phyloP scores from a whole-genome alignment of 1,140 invertebrate genomes.

The Heliothis virescens region DNA sequence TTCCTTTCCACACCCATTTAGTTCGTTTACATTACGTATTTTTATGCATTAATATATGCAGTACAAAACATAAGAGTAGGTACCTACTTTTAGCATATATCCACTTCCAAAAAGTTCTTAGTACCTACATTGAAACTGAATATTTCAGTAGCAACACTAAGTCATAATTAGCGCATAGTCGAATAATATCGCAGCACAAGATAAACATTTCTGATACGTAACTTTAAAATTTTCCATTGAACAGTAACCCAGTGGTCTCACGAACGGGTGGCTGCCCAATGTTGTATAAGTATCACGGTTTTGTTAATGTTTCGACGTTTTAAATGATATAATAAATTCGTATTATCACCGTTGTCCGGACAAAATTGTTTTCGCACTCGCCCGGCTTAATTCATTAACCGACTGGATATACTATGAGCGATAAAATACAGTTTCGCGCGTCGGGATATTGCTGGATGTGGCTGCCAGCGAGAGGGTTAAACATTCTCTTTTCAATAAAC shows the following conservation, averaged over 20 bases:
- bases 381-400: slow-evolving; percentile 75
- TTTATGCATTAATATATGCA: too few species aligned
- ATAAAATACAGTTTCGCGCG: slow-evolving; percentile 48
- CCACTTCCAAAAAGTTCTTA: too few species aligned
- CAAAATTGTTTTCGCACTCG: slow-evolving; percentile 78
- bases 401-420: slow-evolving; percentile 66
- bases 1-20: too few species aligned
- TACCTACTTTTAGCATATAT: too few species aligned
- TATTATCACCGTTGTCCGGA: slow-evolving; percentile 75
- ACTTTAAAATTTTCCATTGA: slow-evolving; percentile 36
- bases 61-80: too few species aligned
- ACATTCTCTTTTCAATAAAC: slow-evolving; percentile 13
- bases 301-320: slow-evolving; percentile 76
- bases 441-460: slow-evolving; percentile 31
- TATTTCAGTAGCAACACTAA: too few species aligned
- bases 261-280: slow-evolving; percentile 50
- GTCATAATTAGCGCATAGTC: too few species aligned
- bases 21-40: too few species aligned
- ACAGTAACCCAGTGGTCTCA: slow-evolving; percentile 20
- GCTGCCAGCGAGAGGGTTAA: slow-evolving; percentile 8
- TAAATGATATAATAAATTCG: slow-evolving; percentile 83
- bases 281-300: slow-evolving; percentile 66
- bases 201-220: slow-evolving; percentile 13
- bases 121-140: too few species aligned
- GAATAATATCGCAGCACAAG: too few species aligned